phyloP scores from a whole-genome alignment of 2,888 invertebrate genomes.

The Lepidochitona cinerea region DNA sequence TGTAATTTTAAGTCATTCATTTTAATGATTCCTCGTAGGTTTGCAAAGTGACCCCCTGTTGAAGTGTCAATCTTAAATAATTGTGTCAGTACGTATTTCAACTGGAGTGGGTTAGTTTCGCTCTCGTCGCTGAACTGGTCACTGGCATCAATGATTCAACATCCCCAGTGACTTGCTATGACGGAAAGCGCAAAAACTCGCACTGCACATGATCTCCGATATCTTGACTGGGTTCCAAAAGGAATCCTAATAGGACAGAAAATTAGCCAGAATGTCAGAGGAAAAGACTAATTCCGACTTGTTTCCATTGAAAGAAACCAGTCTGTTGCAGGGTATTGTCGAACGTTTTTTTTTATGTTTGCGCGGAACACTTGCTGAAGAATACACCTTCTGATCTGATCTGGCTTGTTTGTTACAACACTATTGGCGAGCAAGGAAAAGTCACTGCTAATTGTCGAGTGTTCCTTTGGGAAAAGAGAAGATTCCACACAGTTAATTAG shows the following conservation, averaged over 20 bases:
- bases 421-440: neutral
- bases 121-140: too few species aligned
- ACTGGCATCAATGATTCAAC: slow-evolving; percentile 4
- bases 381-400: neutral
- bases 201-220: neutral
- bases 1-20: too few species aligned
- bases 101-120: too few species aligned
- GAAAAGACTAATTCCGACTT: slow-evolving; percentile 4
- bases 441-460: neutral
- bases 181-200: neutral
- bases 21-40: too few species aligned
- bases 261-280: neutral
- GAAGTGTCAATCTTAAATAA: too few species aligned
- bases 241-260: neutral
- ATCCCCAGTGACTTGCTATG: neutral
- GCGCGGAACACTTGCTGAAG: neutral
- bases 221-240: neutral
- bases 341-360: neutral
- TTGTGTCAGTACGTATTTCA: too few species aligned
- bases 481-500: slow-evolving; percentile 3
- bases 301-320: neutral
- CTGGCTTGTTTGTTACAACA: neutral
- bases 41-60: too few species aligned
- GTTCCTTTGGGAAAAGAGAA: neutral
- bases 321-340: neutral